Evolutionary conservation across 2,113 vertebrate species (phyloP).

Genomic region (Xiphorhynchus elegans): DNA sequence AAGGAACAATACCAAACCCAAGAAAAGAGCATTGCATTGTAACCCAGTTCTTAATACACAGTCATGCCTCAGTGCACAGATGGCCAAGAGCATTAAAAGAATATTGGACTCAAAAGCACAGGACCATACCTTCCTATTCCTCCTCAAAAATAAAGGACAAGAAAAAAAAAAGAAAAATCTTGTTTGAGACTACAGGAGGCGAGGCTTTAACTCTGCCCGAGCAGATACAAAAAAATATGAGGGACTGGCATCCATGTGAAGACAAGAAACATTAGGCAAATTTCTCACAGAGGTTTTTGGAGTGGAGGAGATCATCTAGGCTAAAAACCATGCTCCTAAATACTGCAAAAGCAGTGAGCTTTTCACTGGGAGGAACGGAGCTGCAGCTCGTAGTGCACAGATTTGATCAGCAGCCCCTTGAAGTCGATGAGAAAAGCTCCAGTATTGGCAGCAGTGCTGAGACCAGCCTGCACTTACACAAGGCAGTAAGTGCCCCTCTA

Average conservation of each 20-base stretch:
- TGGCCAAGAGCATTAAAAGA: neutral
- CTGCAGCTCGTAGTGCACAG: neutral
- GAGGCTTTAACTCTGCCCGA: neutral
- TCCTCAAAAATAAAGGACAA: neutral
- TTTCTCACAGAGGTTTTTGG: neutral
- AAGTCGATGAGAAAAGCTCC: neutral
- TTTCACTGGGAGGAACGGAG: neutral
- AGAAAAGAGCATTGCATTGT: neutral
- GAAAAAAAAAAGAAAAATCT: neutral
- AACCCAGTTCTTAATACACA: conserved; percentile 20
- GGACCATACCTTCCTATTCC: neutral
- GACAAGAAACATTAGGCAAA: neutral
- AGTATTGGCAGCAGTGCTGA: neutral
- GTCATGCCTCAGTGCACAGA: neutral
- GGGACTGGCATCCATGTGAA: neutral
- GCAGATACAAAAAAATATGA: neutral
- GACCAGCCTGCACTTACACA: neutral
- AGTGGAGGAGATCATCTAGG: neutral
- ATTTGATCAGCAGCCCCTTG: neutral
- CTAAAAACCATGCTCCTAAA: neutral
- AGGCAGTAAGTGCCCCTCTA: rapidly evolving
- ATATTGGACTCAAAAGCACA: neutral
- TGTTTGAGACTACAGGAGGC: neutral
- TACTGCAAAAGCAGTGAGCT: neutral
- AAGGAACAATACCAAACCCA: neutral